phyloP scores from a whole-genome alignment of 2,888 invertebrate genomes.

The Spisula subtruncata region DNA sequence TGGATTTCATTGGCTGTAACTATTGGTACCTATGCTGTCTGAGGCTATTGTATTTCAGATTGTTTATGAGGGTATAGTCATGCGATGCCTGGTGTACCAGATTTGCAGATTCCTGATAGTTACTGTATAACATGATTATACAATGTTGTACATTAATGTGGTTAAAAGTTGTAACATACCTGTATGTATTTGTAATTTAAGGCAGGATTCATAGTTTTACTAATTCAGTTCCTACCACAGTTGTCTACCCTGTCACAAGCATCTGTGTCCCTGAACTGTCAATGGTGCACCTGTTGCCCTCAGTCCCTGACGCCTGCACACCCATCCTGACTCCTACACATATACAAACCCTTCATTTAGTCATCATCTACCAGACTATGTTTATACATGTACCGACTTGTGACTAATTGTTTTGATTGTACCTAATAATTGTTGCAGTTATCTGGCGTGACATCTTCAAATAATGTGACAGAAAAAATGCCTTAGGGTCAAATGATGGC shows the following conservation, averaged over 20 bases:
- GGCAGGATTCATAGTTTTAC: too few species aligned
- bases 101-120: background rate
- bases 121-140: background rate
- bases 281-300: too few species aligned
- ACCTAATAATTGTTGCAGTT: background rate
- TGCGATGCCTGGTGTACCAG: background rate
- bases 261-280: too few species aligned
- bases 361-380: background rate
- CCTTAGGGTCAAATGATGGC: background rate
- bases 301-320: too few species aligned
- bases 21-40: background rate
- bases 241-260: too few species aligned
- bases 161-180: background rate
- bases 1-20: background rate
- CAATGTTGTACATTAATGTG: background rate
- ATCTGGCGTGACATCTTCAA: conserved; percentile 24
- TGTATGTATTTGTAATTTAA: background rate
- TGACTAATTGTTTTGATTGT: conserved; percentile 23
- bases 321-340: background rate
- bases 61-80: background rate
- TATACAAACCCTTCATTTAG: background rate
- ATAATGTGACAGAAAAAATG: conserved; percentile 15
- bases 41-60: background rate
- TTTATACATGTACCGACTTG: background rate
- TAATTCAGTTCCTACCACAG: too few species aligned